These are phyloP conservation scores for Trichopoda pennipes DNA, from an alignment of 2,888 invertebrate species.

Conservation along the genomic window DNA sequence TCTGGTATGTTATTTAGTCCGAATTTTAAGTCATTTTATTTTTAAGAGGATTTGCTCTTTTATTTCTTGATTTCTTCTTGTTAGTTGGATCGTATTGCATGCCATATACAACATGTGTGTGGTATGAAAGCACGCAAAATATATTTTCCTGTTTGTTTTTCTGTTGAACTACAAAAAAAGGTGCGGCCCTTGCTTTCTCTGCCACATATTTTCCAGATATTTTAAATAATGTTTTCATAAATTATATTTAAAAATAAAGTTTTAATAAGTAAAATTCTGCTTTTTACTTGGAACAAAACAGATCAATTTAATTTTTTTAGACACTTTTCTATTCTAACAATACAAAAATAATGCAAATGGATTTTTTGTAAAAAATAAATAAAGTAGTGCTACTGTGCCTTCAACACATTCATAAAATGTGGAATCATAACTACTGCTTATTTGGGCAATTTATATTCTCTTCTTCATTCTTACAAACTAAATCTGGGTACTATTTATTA, in stretches of 20 bases:
- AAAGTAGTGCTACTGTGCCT: no score
- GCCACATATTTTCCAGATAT: slow-evolving; percentile 1
- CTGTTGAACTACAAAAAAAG: slow-evolving; percentile 14
- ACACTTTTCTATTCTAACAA: no score
- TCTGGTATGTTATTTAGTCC: slow-evolving; percentile 36
- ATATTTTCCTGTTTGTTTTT: slow-evolving; percentile 12
- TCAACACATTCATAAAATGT: no score
- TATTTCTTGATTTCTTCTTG: slow-evolving; percentile 20
- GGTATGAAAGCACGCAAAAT: slow-evolving; percentile 26
- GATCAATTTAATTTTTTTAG: no score
- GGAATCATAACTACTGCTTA: no score
- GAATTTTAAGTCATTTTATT: slow-evolving; percentile 7
- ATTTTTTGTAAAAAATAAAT: no score
- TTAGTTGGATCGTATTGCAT: slow-evolving; percentile 34
- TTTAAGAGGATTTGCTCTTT: slow-evolving; percentile 27
- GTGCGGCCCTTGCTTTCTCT: slow-evolving; percentile 42
- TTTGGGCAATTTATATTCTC: no score
- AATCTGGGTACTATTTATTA: no score
- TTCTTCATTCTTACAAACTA: no score
- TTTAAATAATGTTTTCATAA: slow-evolving; percentile 23
- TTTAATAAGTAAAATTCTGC: background rate
- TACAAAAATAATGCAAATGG: no score
- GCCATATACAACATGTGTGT: slow-evolving; percentile 38
- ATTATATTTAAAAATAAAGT: no score
- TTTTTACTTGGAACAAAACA: no score